Evolutionary conservation across 2,888 invertebrate species (phyloP).

Genomic region (Falcaria lacertinaria): DNA sequence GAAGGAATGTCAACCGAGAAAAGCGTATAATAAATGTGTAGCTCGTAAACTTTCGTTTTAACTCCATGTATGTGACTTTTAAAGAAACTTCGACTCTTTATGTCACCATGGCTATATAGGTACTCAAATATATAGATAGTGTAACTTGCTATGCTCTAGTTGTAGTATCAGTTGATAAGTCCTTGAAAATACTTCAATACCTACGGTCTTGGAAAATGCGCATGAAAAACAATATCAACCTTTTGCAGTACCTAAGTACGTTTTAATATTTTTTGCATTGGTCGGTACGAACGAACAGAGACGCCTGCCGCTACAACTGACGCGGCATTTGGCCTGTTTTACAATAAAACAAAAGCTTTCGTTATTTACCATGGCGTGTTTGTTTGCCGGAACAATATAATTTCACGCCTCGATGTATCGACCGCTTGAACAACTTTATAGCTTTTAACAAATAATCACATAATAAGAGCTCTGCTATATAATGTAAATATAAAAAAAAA

Average conservation of each 20-base stretch:
- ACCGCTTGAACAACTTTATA: slow-evolving; percentile 37
- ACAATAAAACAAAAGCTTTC: neutral
- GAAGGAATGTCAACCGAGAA: neutral
- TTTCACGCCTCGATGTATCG: slow-evolving; percentile 33
- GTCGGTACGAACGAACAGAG: too few species aligned
- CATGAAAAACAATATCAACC: too few species aligned
- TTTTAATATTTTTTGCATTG: too few species aligned
- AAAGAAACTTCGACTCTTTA: neutral
- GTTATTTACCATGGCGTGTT: slow-evolving; percentile 3
- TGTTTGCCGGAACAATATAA: slow-evolving; percentile 13
- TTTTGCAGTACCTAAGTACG: too few species aligned
- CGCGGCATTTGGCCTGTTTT: neutral
- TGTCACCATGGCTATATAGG: slow-evolving; percentile 1
- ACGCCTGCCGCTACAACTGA: slow-evolving; percentile 2
- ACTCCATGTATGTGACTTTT: neutral
- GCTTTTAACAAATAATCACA: too few species aligned
- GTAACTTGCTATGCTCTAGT: too few species aligned
- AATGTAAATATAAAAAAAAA: too few species aligned
- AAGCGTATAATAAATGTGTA: neutral
- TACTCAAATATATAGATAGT: slow-evolving; percentile 1
- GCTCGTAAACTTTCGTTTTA: neutral
- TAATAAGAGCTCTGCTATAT: too few species aligned
- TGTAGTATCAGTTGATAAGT: too few species aligned
- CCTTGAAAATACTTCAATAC: too few species aligned
- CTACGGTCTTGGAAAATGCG: too few species aligned